Conservation (phyloP, 2,888 invertebrate genomes). For the Cryptocephalus primarius region DNA sequence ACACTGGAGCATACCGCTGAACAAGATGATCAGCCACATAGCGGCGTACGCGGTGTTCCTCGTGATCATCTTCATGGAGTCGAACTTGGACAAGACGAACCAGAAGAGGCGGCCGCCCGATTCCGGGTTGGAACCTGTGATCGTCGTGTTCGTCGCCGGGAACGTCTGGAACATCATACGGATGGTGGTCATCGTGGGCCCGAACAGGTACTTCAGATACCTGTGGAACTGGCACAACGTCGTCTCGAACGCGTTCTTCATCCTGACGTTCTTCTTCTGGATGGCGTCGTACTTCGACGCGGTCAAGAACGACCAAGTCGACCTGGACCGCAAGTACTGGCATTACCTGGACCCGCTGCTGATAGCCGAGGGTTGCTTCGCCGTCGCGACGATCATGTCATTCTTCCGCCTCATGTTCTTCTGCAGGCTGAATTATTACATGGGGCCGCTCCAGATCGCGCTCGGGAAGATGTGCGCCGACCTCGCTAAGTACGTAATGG, state of each 20-base stretch:
- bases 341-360: slow-evolving; percentile 51
- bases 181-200: slow-evolving; percentile 47
- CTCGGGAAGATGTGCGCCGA: slow-evolving; percentile 59
- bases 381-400: slow-evolving; percentile 55
- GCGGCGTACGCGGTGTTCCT: slow-evolving; percentile 58
- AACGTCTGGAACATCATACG: slow-evolving; percentile 46
- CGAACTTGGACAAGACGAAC: slow-evolving; percentile 45
- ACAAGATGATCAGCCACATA: slow-evolving; percentile 59
- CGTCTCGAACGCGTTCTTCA: slow-evolving; percentile 47
- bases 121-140: slow-evolving; percentile 41
- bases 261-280: slow-evolving; percentile 53
- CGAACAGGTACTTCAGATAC: slow-evolving; percentile 43
- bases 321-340: slow-evolving; percentile 55
- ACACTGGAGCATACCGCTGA: slow-evolving; percentile 53
- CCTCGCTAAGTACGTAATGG: slow-evolving; percentile 49
- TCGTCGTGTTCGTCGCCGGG: slow-evolving; percentile 43
- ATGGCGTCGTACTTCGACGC: slow-evolving; percentile 45
- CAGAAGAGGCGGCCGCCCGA: slow-evolving; percentile 49
- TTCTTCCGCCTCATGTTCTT: slow-evolving; percentile 52
- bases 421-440: slow-evolving; percentile 50
- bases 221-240: slow-evolving; percentile 55
- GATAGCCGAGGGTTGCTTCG: slow-evolving; percentile 54
- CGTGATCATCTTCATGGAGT: slow-evolving; percentile 48
- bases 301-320: slow-evolving; percentile 34
- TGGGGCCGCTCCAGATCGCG: slow-evolving; percentile 57